These are phyloP conservation scores for Octodonta nipae DNA, from an alignment of 2,888 invertebrate genomes.

Conservation along the genomic window DNA sequence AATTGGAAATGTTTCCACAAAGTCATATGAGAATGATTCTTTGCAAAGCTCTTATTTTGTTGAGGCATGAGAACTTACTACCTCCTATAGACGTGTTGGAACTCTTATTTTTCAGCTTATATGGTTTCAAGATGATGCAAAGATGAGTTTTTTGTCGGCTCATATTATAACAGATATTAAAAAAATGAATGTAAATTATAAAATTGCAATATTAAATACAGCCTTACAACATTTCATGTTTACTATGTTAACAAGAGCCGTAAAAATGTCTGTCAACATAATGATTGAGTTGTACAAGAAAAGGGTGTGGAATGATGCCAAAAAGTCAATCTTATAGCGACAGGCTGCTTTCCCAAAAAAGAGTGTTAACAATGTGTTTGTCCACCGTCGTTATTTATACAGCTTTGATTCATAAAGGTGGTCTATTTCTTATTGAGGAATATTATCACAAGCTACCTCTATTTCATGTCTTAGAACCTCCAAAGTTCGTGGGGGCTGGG, in stretches of 20 bases:
- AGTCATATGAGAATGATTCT: too few relatives aligned
- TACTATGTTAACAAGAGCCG: conserved; percentile 78
- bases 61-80: conserved; percentile 84
- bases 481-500: too few relatives aligned
- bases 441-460: too few relatives aligned
- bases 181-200: too few relatives aligned
- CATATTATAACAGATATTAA: conserved; percentile 90
- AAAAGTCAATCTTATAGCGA: conserved; percentile 93
- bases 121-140: conserved; percentile 77
- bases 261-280: conserved; percentile 85
- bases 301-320: conserved; percentile 93
- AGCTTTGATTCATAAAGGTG: too few relatives aligned
- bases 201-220: too few relatives aligned
- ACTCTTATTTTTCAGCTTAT: conserved; percentile 83
- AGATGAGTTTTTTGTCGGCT: conserved; percentile 76
- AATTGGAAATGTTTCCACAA: too few relatives aligned
- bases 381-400: too few relatives aligned
- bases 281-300: conserved; percentile 93
- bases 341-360: conserved; percentile 87
- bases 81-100: conserved; percentile 76
- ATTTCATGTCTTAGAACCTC: too few relatives aligned
- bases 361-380: too few relatives aligned
- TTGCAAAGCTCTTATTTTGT: too few relatives aligned
- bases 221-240: conserved; percentile 93
- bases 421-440: too few relatives aligned